These are phyloP conservation scores for Emmelina monodactyla DNA, from an alignment of 2,888 invertebrate genomes.

Conservation along the genomic window DNA sequence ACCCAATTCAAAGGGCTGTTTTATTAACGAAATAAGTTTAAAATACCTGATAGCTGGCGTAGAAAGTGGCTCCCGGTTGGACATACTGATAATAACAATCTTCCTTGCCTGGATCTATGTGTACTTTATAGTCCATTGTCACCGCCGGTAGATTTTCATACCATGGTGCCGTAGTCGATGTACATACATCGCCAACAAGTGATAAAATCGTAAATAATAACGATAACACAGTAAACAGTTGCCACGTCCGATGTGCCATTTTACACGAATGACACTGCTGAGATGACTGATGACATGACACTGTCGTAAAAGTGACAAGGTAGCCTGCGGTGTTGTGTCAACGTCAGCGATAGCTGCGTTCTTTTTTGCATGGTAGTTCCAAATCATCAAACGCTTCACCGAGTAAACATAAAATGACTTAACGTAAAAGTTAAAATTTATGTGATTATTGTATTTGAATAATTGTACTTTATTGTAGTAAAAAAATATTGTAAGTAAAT, in stretches of 20 bases:
- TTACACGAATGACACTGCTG: conserved; percentile 23
- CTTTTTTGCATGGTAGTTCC: too few species aligned
- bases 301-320: too few species aligned
- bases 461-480: too few species aligned
- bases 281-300: too few species aligned
- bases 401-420: too few species aligned
- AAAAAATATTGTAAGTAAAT: too few species aligned
- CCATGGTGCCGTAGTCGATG: conserved; percentile 74
- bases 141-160: conserved; percentile 89
- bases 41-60: conserved; percentile 90
- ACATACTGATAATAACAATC: conserved; percentile 97
- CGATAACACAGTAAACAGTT: conserved; percentile 50
- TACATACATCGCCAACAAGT: conserved; percentile 52
- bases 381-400: too few species aligned
- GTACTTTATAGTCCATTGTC: conserved; percentile 95
- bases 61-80: conserved; percentile 89
- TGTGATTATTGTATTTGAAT: too few species aligned
- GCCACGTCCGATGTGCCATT: conserved; percentile 63
- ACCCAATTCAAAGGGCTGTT: too few species aligned
- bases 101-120: conserved; percentile 91
- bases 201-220: conserved; percentile 59
- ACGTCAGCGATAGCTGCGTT: background rate
- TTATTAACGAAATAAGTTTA: too few species aligned
- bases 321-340: background rate
- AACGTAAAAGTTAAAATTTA: too few species aligned